These are phyloP conservation scores for Atrichornis clamosus DNA, from an alignment of 2,113 vertebrate genomes.

Conservation along the genomic window DNA sequence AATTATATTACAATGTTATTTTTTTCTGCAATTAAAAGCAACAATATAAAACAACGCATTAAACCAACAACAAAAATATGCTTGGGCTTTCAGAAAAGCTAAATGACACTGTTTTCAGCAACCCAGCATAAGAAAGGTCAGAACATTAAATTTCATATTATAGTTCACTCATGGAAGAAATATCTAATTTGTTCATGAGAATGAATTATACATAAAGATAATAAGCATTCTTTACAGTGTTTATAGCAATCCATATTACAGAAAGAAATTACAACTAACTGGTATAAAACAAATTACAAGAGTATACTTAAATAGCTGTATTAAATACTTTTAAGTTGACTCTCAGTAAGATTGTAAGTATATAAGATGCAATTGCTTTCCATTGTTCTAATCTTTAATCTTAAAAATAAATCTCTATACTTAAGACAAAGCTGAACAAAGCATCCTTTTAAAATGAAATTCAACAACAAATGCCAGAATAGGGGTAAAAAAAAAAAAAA, in stretches of 20 bases:
- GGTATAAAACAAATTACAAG: neutral
- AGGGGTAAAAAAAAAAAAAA: neutral
- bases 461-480: neutral
- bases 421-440: conserved; percentile 5
- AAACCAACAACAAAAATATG: conserved; percentile 26
- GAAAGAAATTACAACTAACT: conserved; percentile 42
- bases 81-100: conserved; percentile 29
- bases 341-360: neutral
- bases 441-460: neutral
- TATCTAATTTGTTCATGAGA: conserved; percentile 37
- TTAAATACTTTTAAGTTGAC: conserved; percentile 24
- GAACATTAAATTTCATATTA: conserved; percentile 35
- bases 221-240: conserved; percentile 13
- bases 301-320: neutral
- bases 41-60: conserved; percentile 12
- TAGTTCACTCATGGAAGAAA: conserved; percentile 22
- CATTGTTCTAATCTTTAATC: conserved; percentile 9
- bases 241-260: neutral
- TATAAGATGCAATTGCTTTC: neutral
- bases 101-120: neutral
- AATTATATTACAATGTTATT: conserved; percentile 39
- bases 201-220: conserved; percentile 39
- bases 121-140: neutral
- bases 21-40: conserved; percentile 55
- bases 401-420: neutral